These are phyloP conservation scores for Corynorhinus townsendii DNA, from an alignment of 2,113 vertebrate species.

Conservation along the genomic window DNA sequence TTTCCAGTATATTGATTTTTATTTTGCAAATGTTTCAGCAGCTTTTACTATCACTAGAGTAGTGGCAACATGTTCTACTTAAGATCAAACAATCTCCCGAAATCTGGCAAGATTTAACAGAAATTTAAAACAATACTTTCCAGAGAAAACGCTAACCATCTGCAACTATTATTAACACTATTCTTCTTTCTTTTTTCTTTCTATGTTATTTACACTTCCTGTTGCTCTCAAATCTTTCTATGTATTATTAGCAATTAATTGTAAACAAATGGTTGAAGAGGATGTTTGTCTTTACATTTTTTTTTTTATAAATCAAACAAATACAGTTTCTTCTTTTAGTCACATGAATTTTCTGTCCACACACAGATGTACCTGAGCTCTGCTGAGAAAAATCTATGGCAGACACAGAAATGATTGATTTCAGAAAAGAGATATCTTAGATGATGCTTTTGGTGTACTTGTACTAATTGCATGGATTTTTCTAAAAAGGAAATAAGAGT, in stretches of 20 bases:
- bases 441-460: neutral
- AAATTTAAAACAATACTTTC: conserved; percentile 82
- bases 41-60: conserved; percentile 71
- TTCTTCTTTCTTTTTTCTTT: conserved; percentile 70
- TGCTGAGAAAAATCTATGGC: neutral
- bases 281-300: conserved; percentile 31
- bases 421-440: neutral
- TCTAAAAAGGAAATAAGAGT: neutral
- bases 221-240: conserved; percentile 72
- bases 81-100: conserved; percentile 80
- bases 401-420: neutral
- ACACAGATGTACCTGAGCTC: conserved; percentile 20
- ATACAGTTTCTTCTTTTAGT: conserved; percentile 41
- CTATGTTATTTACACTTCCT: conserved; percentile 76
- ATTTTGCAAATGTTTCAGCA: conserved; percentile 78
- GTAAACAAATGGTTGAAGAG: conserved; percentile 78
- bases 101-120: conserved; percentile 85
- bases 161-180: conserved; percentile 79
- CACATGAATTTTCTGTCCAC: conserved; percentile 10
- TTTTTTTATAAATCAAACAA: conserved; percentile 20
- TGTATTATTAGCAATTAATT: conserved; percentile 79
- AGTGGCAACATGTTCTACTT: conserved; percentile 76
- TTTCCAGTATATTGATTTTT: conserved; percentile 75
- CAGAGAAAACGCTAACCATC: conserved; percentile 81
- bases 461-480: neutral